Evolutionary conservation across 2,888 invertebrate species (phyloP), one percentile per base, ranked within the genome.

Genomic region (Polyommatus icarus): DNA sequence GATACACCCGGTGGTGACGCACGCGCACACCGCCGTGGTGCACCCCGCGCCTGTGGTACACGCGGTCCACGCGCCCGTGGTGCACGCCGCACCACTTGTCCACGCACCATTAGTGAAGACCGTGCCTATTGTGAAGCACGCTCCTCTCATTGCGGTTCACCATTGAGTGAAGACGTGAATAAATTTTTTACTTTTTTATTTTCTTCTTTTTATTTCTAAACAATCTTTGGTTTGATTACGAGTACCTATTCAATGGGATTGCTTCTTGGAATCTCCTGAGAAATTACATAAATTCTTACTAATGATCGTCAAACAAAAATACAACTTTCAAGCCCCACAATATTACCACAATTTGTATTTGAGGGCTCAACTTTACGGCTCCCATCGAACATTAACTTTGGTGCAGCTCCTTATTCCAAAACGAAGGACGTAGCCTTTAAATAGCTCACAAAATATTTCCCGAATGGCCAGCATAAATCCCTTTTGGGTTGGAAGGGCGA

Each of bases 71-170:
- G 80, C 83, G 0, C 82, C 85, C 40, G 80, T 87, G 18, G 85
- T 87, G 1, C 86, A 87, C 6, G 85, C 87, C 5, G 85, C 87
- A n/a, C 88, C 86, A 1, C 78, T 89, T 0, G 85, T 87, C 1
- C 86, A 87, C 84, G 81, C 85, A 15, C 67, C 67, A 0, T 24
- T 61, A 3, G 61, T 59, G n/a, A 59, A n/a, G 7, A 85, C 87
- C n/a, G 85, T 90, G 0, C 90, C 90, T 4, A 82, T 91, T 0
- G 89, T 91, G 1, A 84, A 87, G 46, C 89, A 89, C 76, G 86
- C 91, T 0, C 91, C 91, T 0, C 72, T 90, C 24, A 86, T 91
- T 1, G 84, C 90, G 0, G 90, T 93, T 0, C 93, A 93, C 83
- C 91, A 93, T 85, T 54, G 24, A 15, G 3, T 40, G 36, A 36